Evolutionary conservation across 2,797 vertebrate species (phyloP).

Genomic region (Amazona finschi): DNA sequence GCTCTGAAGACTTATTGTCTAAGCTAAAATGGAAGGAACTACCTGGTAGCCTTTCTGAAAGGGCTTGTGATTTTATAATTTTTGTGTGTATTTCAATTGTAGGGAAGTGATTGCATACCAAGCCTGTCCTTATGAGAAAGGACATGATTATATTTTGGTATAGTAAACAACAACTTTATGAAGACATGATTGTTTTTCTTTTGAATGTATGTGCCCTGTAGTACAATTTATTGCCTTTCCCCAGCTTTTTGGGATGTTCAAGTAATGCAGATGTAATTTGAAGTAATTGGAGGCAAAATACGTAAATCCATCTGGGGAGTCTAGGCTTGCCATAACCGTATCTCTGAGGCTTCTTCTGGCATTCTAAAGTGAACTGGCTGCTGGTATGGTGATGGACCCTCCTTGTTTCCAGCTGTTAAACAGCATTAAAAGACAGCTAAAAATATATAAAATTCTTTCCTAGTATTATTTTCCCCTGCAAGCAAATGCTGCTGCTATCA

Average conservation of each 20-base stretch:
- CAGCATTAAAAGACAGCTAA: conserved; percentile 56
- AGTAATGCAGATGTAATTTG: background rate
- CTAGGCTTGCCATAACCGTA: background rate
- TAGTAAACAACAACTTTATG: background rate
- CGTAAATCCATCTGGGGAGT: background rate
- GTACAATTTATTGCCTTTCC: background rate
- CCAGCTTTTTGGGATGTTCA: background rate
- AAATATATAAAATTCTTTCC: conserved; percentile 70
- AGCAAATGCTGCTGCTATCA: conserved; percentile 19
- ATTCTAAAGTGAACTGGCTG: background rate
- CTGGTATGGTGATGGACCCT: background rate
- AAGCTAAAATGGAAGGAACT: background rate
- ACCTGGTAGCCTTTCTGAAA: background rate
- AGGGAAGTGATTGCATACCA: background rate
- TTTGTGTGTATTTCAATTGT: background rate
- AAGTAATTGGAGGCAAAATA: background rate
- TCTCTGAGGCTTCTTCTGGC: background rate
- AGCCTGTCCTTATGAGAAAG: background rate
- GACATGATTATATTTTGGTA: background rate
- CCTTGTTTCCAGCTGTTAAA: conserved; percentile 59
- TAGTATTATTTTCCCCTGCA: conserved; percentile 59
- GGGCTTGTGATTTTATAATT: background rate
- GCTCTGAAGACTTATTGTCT: background rate
- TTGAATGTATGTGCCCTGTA: background rate
- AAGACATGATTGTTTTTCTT: background rate